A percentile compares a stretch with the other conserved stretches of the same genome.
phyloP scores from a whole-genome alignment of 2,888 invertebrate species.

The Lamproptera curius region DNA sequence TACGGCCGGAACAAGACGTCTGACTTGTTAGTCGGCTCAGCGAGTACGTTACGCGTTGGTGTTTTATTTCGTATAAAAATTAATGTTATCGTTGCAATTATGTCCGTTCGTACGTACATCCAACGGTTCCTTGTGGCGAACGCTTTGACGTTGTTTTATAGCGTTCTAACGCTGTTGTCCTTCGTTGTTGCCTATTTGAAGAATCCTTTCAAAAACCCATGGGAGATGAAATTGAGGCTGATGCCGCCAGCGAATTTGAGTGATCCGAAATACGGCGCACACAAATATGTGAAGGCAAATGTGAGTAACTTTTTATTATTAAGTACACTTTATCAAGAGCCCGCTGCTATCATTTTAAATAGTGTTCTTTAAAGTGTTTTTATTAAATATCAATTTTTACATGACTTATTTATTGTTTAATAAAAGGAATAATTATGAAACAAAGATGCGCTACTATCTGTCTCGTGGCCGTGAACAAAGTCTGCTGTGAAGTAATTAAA shows the following conservation, averaged over 20 bases:
- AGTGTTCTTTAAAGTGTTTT: too few species aligned
- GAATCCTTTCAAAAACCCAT: conserved; percentile 26
- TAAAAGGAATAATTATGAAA: too few species aligned
- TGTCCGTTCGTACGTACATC: conserved; percentile 21
- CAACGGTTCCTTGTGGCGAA: conserved; percentile 25
- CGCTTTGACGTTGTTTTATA: conserved; percentile 22
- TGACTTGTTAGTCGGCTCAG: conserved; percentile 5
- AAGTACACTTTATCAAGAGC: too few species aligned
- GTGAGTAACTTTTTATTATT: conserved; percentile 62
- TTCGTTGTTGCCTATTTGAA: conserved; percentile 21
- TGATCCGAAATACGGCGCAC: conserved; percentile 72
- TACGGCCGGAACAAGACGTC: background rate
- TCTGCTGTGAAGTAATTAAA: too few species aligned
- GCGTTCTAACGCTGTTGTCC: conserved; percentile 9
- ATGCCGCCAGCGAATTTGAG: conserved; percentile 65
- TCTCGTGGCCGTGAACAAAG: too few species aligned
- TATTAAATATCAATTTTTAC: too few species aligned
- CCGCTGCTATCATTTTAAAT: too few species aligned
- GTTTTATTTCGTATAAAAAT: background rate
- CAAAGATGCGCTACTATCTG: too few species aligned
- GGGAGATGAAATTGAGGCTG: conserved; percentile 29
- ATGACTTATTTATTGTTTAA: too few species aligned
- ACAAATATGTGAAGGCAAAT: conserved; percentile 74
- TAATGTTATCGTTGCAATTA: conserved; percentile 7
- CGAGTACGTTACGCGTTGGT: background rate